Base-by-base conservation (phyloP, 2,888 invertebrate species). In the Campoletis raptor region DNA sequence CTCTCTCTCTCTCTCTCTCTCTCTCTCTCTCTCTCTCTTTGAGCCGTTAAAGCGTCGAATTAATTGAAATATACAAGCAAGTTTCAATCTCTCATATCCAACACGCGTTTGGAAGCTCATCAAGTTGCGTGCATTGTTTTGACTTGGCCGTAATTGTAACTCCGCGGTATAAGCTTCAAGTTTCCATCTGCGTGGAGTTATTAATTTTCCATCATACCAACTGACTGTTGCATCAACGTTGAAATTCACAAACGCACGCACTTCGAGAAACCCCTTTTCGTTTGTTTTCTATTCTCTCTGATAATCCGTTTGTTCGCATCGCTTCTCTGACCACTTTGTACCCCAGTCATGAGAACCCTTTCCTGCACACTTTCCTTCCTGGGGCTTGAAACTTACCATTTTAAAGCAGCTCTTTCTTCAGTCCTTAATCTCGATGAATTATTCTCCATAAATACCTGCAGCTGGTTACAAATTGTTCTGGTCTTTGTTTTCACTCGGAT, bases 51-150 rank as follows among this genome's bases (percentile, higher is more conserved):
- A 52, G 24, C 69, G 24, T 72, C 48, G 36, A 72, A 72, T 72
- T 72, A 72, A 52, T 52, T 48, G 66, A 36, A 66, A 72, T 36
- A 72, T n/a, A 30, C 72, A 36, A 48, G 48, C 30, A n/a, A 52
- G 52, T 42, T 21, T 70, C 70, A 36, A 48, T 24, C 72, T 30
- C 52, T 72, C 52, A 52, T 30, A 30, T n/a, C 15, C 37, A 9
- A 37, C 36, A 72, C n/a, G 18, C 36, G n/a, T 52, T 52, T 4
- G 72, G 12, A 18, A 72, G 72, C 52, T 45, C n/a, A 72, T 72
- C 52, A 72, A 72, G 37, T n/a, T 72, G 36, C 72, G 36, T 9
- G 72, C 52, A 52, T 72, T 52, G 36, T 52, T 36, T 72, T 52
- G 15, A 52, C 72, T 30, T 4, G n/a, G 52, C 36, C 30, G n/a